Base-by-base conservation (phyloP, 23 tunicate genomes). In the Styela clava region DNA sequence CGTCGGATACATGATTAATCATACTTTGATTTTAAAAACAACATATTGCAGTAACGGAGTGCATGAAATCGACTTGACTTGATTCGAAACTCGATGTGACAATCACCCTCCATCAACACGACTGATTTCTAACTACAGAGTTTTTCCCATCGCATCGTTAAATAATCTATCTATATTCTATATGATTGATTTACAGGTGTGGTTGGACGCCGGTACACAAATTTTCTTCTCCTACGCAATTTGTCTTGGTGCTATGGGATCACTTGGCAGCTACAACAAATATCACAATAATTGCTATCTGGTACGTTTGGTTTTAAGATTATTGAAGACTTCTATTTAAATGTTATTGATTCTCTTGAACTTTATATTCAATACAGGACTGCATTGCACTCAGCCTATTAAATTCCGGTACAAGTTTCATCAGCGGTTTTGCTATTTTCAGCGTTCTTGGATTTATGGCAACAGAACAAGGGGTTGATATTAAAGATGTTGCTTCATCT, bases 381-480 rank as follows among this genome's bases (percentile, higher is more conserved):
- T 86, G 96, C 69, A 79, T 95, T 61, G 62, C 86, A 21, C 84
- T 95, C 9, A 90, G 96, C 70, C 61, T 92, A 7, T 61, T 95
- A 7, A 95, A 95, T 77, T 95, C 99, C 1, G 98, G 99, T 0
- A 95, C 99, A n/a, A 90, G 96, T 33, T 95, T 95, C 77, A 84
- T 95, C 86, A 90, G 96, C 61, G 99, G 99, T 2, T 95, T 95
- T 79, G 99, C 99, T 1, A 88, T 95, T 36, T 95, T 95, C 70
- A 90, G 96, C 61, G 95, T 95, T 18, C 92, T 95, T 12, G 99
- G 99, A 24, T 95, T 95, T 74, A 95, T 95, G 99, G 93, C 99
- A 1, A 73, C 86, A 69, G 96, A 95, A 83, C 96, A 91, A 62
- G 96, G 96, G 21, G 86, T 87, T 33, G 70, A 86, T 34, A 79